Evolutionary conservation across 2,797 vertebrate genomes (phyloP).

Genomic region (Acomys russatus): DNA sequence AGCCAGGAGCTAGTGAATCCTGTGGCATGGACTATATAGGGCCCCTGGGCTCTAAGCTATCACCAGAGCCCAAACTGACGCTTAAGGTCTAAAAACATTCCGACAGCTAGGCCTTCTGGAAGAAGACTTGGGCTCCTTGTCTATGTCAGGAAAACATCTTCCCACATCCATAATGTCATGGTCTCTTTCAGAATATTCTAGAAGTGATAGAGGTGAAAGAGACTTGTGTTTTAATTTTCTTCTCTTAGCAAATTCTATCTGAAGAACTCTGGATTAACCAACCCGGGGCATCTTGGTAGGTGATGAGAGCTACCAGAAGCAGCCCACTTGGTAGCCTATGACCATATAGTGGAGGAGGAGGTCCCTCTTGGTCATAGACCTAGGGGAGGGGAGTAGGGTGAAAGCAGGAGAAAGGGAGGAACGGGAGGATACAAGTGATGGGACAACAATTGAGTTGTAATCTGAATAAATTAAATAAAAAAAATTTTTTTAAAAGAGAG

Average conservation of each 20-base stretch:
- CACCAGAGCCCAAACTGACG: not conserved
- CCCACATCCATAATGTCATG: not conserved
- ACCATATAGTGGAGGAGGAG: too few species aligned
- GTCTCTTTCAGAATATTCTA: conserved; percentile 2
- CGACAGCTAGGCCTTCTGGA: not conserved
- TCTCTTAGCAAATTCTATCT: not conserved
- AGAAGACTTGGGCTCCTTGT: not conserved
- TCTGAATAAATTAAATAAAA: too few species aligned
- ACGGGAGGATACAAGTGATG: too few species aligned
- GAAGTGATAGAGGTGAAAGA: not conserved
- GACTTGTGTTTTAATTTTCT: conserved; percentile 8
- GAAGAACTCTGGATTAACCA: not conserved
- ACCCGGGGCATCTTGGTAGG: not conserved
- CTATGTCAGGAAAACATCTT: not conserved
- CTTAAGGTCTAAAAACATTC: not conserved
- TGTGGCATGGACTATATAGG: not conserved
- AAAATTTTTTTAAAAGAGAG: not conserved
- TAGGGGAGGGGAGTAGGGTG: too few species aligned
- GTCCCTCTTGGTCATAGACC: too few species aligned
- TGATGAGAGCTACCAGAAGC: not conserved
- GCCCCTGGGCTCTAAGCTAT: not conserved
- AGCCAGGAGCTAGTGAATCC: conserved; percentile 4
- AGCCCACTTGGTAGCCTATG: too few species aligned
- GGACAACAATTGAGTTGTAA: too few species aligned
- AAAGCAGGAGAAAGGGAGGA: too few species aligned